Conservation (phyloP, 2,888 invertebrate species). For the Leistus spinibarbis region DNA sequence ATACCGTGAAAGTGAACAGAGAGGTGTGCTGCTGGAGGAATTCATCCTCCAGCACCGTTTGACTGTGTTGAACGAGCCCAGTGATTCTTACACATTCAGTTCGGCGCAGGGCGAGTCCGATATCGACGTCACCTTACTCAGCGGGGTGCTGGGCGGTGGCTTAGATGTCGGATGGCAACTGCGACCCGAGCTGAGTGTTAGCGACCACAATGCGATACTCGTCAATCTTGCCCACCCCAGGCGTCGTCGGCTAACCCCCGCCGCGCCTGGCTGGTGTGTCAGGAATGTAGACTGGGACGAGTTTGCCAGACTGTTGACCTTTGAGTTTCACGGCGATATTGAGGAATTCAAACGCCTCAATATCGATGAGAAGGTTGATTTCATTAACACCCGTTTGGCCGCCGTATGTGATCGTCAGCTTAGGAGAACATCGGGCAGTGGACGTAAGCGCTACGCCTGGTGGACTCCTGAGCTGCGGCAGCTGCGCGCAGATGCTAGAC, state of each 20-base stretch:
- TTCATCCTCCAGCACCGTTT: slow-evolving; percentile 18
- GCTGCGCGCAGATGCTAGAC: no score
- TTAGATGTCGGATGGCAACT: not conserved
- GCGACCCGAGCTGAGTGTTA: not conserved
- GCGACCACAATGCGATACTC: slow-evolving; percentile 27
- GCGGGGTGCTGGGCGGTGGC: not conserved
- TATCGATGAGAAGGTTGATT: no score
- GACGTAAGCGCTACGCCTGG: no score
- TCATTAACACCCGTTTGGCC: no score
- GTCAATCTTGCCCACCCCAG: not conserved
- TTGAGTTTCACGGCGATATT: no score
- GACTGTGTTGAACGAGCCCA: slow-evolving; percentile 41
- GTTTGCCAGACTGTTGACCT: not conserved
- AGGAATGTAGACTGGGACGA: not conserved
- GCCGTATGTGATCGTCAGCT: no score
- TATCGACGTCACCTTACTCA: slow-evolving; percentile 41
- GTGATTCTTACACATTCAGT: slow-evolving; percentile 39
- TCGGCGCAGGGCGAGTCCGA: slow-evolving; percentile 38
- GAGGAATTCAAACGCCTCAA: no score
- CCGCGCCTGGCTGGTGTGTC: not conserved
- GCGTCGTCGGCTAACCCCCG: no score
- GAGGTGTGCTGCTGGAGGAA: slow-evolving; percentile 16
- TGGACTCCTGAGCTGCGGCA: no score
- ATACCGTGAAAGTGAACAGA: not conserved
- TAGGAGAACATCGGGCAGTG: no score